phyloP scores from a whole-genome alignment of 2,797 vertebrate species.

The Notolepis coatsorum region DNA sequence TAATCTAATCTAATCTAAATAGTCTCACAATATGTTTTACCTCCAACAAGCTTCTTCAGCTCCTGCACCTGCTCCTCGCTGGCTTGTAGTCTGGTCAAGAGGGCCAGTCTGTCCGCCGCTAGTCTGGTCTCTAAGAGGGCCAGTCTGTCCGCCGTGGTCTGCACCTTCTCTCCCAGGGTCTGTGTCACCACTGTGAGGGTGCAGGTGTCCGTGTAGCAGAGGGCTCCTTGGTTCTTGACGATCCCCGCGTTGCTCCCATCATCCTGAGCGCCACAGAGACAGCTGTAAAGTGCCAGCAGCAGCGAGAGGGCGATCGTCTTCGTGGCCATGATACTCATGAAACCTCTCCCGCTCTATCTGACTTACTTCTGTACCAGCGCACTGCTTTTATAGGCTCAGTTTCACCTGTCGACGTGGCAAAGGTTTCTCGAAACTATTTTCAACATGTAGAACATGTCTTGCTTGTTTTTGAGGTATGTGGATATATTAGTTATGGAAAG shows the following conservation, averaged over 20 bases:
- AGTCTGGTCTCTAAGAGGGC: constrained; percentile 38
- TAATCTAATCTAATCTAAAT: neutral
- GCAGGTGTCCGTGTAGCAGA: constrained; percentile 7
- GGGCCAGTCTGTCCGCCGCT: constrained; percentile 34
- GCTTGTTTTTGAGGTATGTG: no score
- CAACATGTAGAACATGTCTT: no score
- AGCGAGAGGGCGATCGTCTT: constrained; percentile 29
- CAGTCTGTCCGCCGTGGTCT: constrained; percentile 39
- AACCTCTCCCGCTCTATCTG: neutral
- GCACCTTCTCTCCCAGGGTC: constrained; percentile 37
- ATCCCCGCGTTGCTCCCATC: neutral
- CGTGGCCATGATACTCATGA: constrained; percentile 24
- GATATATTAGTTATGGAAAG: no score
- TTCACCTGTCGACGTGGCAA: no score
- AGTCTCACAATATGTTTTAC: constrained; percentile 9
- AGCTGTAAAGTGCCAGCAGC: constrained; percentile 22
- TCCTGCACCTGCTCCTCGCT: constrained; percentile 40
- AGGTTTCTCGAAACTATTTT: no score
- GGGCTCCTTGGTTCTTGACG: neutral
- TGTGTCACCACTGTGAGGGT: constrained; percentile 5
- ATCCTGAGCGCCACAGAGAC: neutral
- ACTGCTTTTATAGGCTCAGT: constrained; percentile 20
- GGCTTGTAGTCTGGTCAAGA: constrained; percentile 33
- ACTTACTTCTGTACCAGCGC: neutral
- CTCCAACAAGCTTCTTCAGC: constrained; percentile 41